Evolutionary conservation across 1,140 invertebrate genomes (phyloP).

Genomic region (Aethina tumida): DNA sequence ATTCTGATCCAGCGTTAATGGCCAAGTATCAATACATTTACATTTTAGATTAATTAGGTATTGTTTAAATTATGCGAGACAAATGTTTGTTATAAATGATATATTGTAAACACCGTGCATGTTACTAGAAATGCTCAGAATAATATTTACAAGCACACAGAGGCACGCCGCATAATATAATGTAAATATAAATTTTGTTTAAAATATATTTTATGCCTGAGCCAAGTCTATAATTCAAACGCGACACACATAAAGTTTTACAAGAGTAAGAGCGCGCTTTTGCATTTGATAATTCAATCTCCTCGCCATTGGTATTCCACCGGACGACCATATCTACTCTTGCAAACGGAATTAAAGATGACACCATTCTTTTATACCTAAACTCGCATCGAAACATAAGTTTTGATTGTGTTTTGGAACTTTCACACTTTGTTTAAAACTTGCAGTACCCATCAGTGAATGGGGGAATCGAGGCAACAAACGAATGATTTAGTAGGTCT

Average conservation of each 20-base stretch:
- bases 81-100: no score
- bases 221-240: slow-evolving; percentile 1
- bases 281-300: slow-evolving; percentile 17
- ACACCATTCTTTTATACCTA: slow-evolving; percentile 13
- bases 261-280: slow-evolving; percentile 7
- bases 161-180: no score
- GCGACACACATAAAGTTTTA: not conserved
- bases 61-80: no score
- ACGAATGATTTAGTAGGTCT: not conserved
- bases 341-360: slow-evolving; percentile 17
- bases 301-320: slow-evolving; percentile 12
- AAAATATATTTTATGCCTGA: no score
- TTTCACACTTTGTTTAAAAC: slow-evolving; percentile 11
- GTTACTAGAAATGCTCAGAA: no score
- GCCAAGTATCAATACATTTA: no score
- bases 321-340: slow-evolving; percentile 12
- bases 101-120: no score
- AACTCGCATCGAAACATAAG: slow-evolving; percentile 14
- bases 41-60: no score
- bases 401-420: slow-evolving; percentile 13
- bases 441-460: slow-evolving; percentile 9
- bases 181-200: no score
- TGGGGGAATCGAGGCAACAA: slow-evolving; percentile 1
- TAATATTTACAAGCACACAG: no score
- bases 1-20: no score